phyloP scores from a whole-genome alignment of 2,113 vertebrate genomes.

The Bubo bubo region DNA sequence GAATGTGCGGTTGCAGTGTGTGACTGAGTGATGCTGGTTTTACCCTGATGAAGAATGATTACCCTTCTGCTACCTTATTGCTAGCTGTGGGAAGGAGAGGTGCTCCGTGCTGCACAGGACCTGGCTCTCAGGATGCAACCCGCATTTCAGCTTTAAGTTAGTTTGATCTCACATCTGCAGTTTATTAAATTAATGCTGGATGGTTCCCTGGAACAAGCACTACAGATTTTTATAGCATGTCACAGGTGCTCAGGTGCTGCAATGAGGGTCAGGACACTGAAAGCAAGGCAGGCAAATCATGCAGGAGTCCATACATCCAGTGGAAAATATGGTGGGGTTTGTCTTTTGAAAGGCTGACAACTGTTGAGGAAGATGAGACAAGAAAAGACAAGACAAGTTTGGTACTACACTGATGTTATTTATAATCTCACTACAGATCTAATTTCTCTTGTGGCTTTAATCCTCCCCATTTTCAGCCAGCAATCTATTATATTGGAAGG shows the following conservation, averaged over 20 bases:
- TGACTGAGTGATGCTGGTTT: background rate
- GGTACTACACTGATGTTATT: background rate
- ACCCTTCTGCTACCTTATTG: background rate
- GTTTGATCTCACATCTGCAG: background rate
- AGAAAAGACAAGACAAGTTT: background rate
- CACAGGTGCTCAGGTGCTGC: background rate
- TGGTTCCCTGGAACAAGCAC: background rate
- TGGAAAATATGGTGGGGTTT: background rate
- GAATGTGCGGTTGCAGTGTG: background rate
- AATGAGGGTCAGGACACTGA: rapidly evolving
- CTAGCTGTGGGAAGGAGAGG: background rate
- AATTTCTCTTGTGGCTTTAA: conserved; percentile 9
- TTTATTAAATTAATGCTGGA: background rate
- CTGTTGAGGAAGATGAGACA: background rate
- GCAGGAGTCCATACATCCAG: background rate
- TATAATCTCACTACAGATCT: conserved; percentile 17
- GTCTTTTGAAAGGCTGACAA: background rate
- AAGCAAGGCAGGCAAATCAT: background rate
- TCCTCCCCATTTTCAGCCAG: background rate
- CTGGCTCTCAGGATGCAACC: background rate
- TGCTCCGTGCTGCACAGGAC: background rate
- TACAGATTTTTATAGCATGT: background rate
- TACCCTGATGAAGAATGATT: background rate
- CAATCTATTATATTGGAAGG: conserved; percentile 17
- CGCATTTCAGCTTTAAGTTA: rapidly evolving